These are phyloP conservation scores for Gallinago media DNA, from an alignment of 2,113 vertebrate genomes.

Conservation along the genomic window DNA sequence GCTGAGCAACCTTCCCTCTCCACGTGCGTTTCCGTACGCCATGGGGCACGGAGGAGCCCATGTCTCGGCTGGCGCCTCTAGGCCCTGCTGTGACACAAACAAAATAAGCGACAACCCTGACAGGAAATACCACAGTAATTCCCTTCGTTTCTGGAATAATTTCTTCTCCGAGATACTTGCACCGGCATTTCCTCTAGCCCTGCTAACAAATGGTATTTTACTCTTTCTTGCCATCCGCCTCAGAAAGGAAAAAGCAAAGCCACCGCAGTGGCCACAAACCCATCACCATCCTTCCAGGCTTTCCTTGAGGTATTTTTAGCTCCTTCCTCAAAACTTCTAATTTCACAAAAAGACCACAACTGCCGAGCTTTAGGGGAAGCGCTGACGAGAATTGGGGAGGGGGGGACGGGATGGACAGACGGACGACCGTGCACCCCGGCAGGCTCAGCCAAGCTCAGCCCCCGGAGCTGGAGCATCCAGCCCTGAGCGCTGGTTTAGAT, in stretches of 20 bases:
- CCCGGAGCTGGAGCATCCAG: background rate
- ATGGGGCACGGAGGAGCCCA: background rate
- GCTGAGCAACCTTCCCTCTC: background rate
- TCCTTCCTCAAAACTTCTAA: slow-evolving; percentile 9
- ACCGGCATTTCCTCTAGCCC: slow-evolving; percentile 40
- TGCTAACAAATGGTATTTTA: slow-evolving; percentile 4
- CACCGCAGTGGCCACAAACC: background rate
- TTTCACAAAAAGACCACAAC: background rate
- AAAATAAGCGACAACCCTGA: background rate
- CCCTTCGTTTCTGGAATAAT: slow-evolving; percentile 30
- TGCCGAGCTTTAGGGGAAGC: background rate
- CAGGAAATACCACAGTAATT: slow-evolving; percentile 66
- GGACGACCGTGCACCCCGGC: accelerated
- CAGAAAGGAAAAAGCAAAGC: background rate
- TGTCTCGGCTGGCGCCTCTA: background rate
- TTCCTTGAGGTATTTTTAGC: slow-evolving; percentile 24
- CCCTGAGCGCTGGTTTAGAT: slow-evolving; percentile 45
- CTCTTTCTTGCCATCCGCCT: background rate
- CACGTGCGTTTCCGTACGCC: accelerated
- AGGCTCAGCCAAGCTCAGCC: background rate
- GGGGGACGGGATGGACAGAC: too few relatives aligned
- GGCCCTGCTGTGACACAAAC: slow-evolving; percentile 40
- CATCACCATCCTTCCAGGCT: slow-evolving; percentile 16
- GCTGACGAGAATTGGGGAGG: background rate
- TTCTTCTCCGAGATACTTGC: slow-evolving; percentile 2